Evolutionary conservation across 2,888 invertebrate genomes (phyloP), one percentile per base, ranked within the genome.

Genomic region (Aporophyla nigra): DNA sequence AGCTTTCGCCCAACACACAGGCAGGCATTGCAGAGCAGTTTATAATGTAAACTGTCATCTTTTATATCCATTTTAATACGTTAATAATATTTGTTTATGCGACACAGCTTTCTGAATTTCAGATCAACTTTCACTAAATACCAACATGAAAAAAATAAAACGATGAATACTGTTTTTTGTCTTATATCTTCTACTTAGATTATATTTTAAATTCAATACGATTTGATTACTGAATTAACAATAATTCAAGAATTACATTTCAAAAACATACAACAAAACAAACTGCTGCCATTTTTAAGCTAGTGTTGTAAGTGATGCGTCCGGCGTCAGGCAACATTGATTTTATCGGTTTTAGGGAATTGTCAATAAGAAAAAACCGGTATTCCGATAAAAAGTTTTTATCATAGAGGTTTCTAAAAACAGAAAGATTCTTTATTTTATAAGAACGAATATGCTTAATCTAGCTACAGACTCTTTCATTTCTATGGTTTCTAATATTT

Each of bases 11-110:
- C 95, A 12, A 95, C 92, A 79, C 95, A 94, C 7, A 96, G 85
- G 84, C 96, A 96, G 5, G 93, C 91, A 87, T 92, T 93, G 80
- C 96, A 96, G 6, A 96, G 84, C 51, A 93, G 61, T 87, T 92
- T 93, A 54, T 89, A 86, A 1, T 88, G 78, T 27, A 90, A 63
- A 54, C 88, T 82, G 53, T 90, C 89, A 81, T 91, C 91, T 71
- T 89, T 89, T 2, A 82, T 75, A 9, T 93, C 92, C 92, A 93
- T 94, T 75, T 83, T 91, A 27, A 10, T 67, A 21, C 3, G n/a
- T 58, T 21, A 51, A 49, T 54, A n/a, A 24, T 73, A 61, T 33
- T 62, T 61, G 7, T 68, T 76, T 33, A 80, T 53, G 19, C 6
- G 14, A 9, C 21, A 82, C 40, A 27, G 27, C n/a, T 58, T 69